Evolutionary conservation across 2,113 vertebrate species (phyloP), one percentile per base, ranked within the genome.

Genomic region (Rhabdornis inornatus): DNA sequence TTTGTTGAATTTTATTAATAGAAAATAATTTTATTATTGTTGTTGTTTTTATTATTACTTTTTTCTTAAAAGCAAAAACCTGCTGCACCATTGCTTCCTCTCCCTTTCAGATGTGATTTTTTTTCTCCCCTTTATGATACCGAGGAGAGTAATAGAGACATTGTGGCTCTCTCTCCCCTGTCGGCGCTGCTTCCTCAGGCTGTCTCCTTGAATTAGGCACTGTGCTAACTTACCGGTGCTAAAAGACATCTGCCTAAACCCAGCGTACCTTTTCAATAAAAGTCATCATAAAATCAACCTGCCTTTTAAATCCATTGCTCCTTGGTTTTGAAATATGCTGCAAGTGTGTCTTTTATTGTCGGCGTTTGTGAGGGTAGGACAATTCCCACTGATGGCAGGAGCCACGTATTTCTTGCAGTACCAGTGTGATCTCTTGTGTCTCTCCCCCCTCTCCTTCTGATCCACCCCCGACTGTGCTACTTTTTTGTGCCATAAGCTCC

Each of bases 181-280:
- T 98, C 97, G 97, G 97, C 86, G 56, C 97, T 97, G 97, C 98
- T 98, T 98, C 98, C 98, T 98, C 97, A 97, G 97, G 97, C 98
- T 98, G 98, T 98, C 98, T 98, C 97, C 98, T 98, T 98, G 98
- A 98, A 98, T 98, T 98, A 98, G 98, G 97, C 98, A 97, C 98
- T 97, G 97, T 95, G 98, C 98, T 98, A 98, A 98, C 98, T 98
- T 98, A 98, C 96, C 74, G 4, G 92, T 35, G 90, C 98, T 98
- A 97, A 97, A 97, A 98, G 97, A 97, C 97, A 98, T 98, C 98
- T 97, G 97, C 97, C 97, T 98, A 98, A 97, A 97, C 97, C 97
- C 97, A 83, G 96, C 91, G 52, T 98, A 98, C 98, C 97, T 98
- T 98, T 98, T 97, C 98, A 98, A 98, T 98, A 97, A 98, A 98